Conservation (phyloP, 2,888 invertebrate genomes). For the Dryobota labecula region DNA sequence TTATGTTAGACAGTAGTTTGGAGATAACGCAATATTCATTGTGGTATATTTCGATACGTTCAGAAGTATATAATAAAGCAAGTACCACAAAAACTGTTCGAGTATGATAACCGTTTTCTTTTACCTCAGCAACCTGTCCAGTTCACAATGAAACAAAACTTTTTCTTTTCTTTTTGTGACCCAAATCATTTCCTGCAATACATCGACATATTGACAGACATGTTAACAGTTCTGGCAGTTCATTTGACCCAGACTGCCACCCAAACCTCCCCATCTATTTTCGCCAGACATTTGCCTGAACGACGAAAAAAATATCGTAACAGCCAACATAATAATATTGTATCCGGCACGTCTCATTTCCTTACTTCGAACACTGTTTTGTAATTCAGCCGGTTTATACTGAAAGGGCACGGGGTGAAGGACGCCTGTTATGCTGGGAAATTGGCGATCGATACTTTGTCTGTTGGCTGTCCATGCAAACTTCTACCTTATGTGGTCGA, state of each 20-base stretch:
- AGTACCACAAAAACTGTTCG: not conserved
- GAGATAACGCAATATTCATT: not conserved
- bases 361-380: constrained; percentile 63
- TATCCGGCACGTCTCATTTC: constrained; percentile 46
- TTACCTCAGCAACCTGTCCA: not conserved
- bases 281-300: constrained; percentile 57
- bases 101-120: constrained; percentile 5
- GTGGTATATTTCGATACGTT: constrained; percentile 5
- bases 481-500: constrained; percentile 56
- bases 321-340: constrained; percentile 40
- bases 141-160: not conserved
- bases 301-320: constrained; percentile 53
- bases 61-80: not conserved
- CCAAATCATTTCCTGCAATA: constrained; percentile 37
- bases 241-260: constrained; percentile 57
- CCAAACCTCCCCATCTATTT: constrained; percentile 60
- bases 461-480: constrained; percentile 61
- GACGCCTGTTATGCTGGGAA: constrained; percentile 79
- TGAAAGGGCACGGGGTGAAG: constrained; percentile 88
- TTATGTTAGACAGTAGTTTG: not conserved
- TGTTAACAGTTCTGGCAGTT: constrained; percentile 28
- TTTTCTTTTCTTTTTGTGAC: constrained; percentile 18
- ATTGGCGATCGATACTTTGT: constrained; percentile 83
- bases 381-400: constrained; percentile 73
- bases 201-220: constrained; percentile 46